Evolutionary conservation across 2,113 vertebrate species (phyloP).

Genomic region (Nerophis lumbriciformis): DNA sequence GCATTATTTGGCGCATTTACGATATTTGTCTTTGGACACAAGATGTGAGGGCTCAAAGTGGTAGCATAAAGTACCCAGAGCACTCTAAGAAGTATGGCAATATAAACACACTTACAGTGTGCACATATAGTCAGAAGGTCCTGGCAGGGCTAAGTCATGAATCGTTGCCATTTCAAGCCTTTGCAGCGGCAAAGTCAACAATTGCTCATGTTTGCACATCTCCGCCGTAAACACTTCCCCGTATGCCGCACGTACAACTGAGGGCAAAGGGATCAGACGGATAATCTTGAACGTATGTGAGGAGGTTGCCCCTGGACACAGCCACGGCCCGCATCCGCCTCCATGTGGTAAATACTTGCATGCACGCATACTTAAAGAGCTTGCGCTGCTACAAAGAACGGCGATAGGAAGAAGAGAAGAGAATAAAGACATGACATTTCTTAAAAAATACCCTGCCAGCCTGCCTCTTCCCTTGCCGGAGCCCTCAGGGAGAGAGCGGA

Average conservation of each 20-base stretch:
- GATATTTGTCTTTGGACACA: not conserved
- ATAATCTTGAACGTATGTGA: constrained; percentile 37
- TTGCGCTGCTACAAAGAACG: constrained; percentile 37
- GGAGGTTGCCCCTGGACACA: constrained; percentile 60
- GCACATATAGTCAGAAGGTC: constrained; percentile 3
- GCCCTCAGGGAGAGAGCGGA: constrained; percentile 51
- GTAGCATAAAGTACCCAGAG: constrained; percentile 7
- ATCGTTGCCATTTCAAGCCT: constrained; percentile 3
- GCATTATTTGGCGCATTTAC: too few species aligned
- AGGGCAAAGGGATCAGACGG: constrained; percentile 44
- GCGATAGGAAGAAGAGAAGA: constrained; percentile 41
- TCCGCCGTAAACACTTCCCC: constrained; percentile 54
- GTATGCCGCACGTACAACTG: constrained; percentile 46
- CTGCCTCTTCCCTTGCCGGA: constrained; percentile 47
- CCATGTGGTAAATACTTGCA: constrained; percentile 20
- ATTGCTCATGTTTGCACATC: constrained; percentile 49
- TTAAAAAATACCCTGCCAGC: constrained; percentile 38
- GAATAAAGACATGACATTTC: constrained; percentile 59
- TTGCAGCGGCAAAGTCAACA: constrained; percentile 26
- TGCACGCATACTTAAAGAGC: constrained; percentile 36
- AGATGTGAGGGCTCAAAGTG: not conserved
- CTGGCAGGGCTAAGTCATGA: not conserved
- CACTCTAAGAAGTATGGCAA: constrained; percentile 9
- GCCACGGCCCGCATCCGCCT: constrained; percentile 53
- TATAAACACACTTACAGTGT: constrained; percentile 1